Conservation (phyloP, 2,888 invertebrate species). For the Diarsia brunnea region DNA sequence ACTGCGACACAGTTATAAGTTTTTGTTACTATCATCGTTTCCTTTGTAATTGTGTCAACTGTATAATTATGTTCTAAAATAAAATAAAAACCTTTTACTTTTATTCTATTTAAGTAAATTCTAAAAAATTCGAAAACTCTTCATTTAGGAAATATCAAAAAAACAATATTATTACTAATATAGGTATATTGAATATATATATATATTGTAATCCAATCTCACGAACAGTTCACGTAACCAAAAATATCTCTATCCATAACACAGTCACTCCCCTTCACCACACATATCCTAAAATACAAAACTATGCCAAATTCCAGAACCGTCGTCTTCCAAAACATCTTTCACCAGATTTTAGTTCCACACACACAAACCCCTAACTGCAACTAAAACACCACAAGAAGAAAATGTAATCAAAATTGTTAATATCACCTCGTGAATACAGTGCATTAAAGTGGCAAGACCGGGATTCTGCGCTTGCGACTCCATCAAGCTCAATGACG, state of each 20-base stretch:
- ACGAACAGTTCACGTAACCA: neutral
- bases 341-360: neutral
- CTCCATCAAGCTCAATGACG: slow-evolving; percentile 69
- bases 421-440: slow-evolving; percentile 59
- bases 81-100: too few relatives aligned
- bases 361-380: slow-evolving; percentile 6
- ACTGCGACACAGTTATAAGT: too few relatives aligned
- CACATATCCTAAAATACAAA: neutral
- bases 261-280: neutral
- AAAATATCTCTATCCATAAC: neutral
- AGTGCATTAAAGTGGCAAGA: slow-evolving; percentile 65
- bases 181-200: too few relatives aligned
- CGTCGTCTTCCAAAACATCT: neutral
- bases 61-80: too few relatives aligned
- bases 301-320: neutral
- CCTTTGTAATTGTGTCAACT: too few relatives aligned
- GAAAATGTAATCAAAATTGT: slow-evolving; percentile 66
- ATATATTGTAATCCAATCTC: too few relatives aligned
- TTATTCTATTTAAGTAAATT: neutral
- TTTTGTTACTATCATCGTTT: too few relatives aligned
- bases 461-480: slow-evolving; percentile 62
- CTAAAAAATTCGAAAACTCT: neutral
- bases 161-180: too few relatives aligned
- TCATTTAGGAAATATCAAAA: neutral
- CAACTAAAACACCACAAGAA: slow-evolving; percentile 37